Evolutionary conservation across 2,888 invertebrate species (phyloP), one percentile per base, ranked within the genome.

Genomic region (Pinctada fucata): DNA sequence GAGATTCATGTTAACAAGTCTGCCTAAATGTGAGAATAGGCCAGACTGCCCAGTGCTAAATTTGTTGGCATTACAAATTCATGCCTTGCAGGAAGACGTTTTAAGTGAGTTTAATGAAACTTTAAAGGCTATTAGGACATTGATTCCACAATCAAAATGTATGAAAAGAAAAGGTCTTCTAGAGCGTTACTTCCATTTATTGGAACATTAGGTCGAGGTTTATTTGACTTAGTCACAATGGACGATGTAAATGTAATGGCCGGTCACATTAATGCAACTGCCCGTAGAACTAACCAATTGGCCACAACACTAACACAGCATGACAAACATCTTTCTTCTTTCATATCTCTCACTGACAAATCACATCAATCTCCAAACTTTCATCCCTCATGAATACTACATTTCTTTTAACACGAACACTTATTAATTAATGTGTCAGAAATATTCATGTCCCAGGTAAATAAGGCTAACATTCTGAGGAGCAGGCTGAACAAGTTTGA

Each of bases 171-270:
- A 31, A 31, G 31, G 31, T 58, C 6, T 10, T 6, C 58, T 58
- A 58, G 63, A 72, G 64, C 67, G 31, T 45, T 67, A 73, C 2
- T 50, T 76, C 13, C 79, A 13, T 73, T 76, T 49, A 71, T 80
- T 2, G 76, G 76, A 10, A 70, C 49, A 31, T 73, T 77, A 58
- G 64, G 69, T 52, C 65, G 67, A 66, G 66, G 74, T n/a, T 64
- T 80, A 2, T 74, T 80, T 67, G 80, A 71, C 1, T 48, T 75
- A 6, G 74, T 74, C 5, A 79, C 76, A 3, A 48, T 64, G 5
- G 68, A 68, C 8, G 79, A 72, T 69, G 75, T 79, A 13, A 49
- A 75, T 47, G 51, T 68, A 45, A 16, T 80, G 13, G 72, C 72
- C n/a, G 63, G 66, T 47, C 66, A 72, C 16, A 50, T 80, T 10